Base-by-base conservation (phyloP, 2,888 invertebrate species). In the Nebria salina region DNA sequence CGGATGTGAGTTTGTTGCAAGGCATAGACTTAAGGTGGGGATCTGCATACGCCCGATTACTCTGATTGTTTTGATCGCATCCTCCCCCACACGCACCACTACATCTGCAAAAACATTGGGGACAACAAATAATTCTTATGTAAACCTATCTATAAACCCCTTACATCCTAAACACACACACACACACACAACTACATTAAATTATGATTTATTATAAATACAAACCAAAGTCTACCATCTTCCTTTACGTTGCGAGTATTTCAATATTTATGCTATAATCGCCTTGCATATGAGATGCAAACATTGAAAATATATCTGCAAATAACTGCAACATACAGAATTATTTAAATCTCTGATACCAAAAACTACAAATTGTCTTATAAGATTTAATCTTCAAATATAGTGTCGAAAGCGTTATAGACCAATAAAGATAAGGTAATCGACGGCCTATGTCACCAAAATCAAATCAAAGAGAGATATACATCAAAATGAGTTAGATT, bases 41-140 rank as follows among this genome's bases (percentile, higher is more conserved):
- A 54, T 54, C 54, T 54, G 54, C 54, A 54, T 54, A 54, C 54
- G 13, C 54, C 54, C 54, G 54, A 54, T 54, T 54, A 54, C 54
- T 54, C 8, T 54, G 54, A 54, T 65, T 76, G 70, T 76, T 76
- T 68, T 76, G 68, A 76, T 76, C 65, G 70, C 66, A 76, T 76
- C 15, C 54, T 41, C 20, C 42, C 70, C 11, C 34, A 20, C 42
- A 70, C 54, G 70, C 54, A 54, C 7, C 7, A 11, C 54, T 54
- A 8, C 6, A 34, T 54, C 2, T 54, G 1, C 2, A 7, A 54
- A 54, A 54, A 54, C 11, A 13, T 7, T 54, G 54, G 4, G 8
- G 4, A 13, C 54, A 54, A 11, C 54, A 54, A 54, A 11, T 54
- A 54, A 13, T 54, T 54, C 8, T 54, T 54, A 54, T 1, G 34